Evolutionary conservation across 2,113 vertebrate species (phyloP).

Genomic region (Catharus fuscescens): DNA sequence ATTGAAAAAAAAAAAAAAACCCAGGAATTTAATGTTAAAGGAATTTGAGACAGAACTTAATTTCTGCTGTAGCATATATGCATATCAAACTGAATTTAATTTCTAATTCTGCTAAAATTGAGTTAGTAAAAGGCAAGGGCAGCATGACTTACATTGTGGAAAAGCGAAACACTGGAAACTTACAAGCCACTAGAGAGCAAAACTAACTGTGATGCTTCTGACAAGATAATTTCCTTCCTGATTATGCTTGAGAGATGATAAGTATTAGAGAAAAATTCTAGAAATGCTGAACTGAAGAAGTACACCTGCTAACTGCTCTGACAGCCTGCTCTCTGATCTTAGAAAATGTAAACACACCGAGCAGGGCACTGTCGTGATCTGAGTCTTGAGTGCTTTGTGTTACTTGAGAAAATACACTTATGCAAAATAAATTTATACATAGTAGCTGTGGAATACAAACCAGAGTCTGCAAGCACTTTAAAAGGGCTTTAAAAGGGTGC

Average conservation of each 20-base stretch:
- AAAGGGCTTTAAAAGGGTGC: background rate
- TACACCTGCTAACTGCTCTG: background rate
- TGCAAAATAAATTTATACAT: background rate
- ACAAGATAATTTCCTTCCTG: constrained; percentile 20
- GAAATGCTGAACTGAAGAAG: background rate
- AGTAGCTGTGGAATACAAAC: background rate
- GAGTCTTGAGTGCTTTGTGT: background rate
- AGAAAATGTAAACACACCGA: background rate
- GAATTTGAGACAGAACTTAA: background rate
- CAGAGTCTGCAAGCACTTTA: background rate
- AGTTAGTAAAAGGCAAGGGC: background rate
- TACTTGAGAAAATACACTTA: background rate
- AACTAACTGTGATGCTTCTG: background rate
- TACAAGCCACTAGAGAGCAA: background rate
- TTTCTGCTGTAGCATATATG: background rate
- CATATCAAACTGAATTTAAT: background rate
- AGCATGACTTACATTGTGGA: background rate
- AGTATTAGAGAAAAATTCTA: background rate
- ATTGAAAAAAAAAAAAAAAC: background rate
- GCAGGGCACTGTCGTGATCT: background rate
- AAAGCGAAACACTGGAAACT: background rate
- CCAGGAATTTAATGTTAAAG: background rate
- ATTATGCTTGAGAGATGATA: constrained; percentile 5
- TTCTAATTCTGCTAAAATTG: background rate
- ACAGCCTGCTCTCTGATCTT: constrained; percentile 18